Conservation (phyloP, 2,888 invertebrate species). For the Eristalis intricaria region DNA sequence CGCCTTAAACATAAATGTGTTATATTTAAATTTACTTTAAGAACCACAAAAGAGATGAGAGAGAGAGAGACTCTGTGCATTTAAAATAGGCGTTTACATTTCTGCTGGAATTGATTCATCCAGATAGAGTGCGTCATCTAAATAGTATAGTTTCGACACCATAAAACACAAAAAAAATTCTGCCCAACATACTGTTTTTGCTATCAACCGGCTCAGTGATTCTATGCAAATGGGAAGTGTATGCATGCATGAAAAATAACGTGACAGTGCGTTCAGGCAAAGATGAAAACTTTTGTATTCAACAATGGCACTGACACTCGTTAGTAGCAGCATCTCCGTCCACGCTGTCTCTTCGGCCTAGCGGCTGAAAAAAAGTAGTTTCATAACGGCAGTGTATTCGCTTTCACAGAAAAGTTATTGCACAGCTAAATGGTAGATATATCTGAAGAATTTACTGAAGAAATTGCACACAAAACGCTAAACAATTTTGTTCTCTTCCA, state of each 20-base stretch:
- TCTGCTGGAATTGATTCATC: too few species aligned
- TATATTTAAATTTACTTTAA: too few species aligned
- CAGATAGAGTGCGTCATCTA: too few species aligned
- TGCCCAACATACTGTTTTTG: not conserved
- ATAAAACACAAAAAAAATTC: too few species aligned
- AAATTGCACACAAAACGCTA: conserved; percentile 14
- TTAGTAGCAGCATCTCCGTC: not conserved
- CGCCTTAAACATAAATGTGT: too few species aligned
- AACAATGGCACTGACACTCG: not conserved
- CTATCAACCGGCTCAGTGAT: not conserved
- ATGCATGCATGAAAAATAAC: not conserved
- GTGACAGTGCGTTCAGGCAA: not conserved
- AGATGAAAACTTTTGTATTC: not conserved
- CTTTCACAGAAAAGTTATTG: not conserved
- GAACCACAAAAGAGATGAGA: too few species aligned
- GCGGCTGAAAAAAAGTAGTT: not conserved
- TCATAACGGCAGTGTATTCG: not conserved
- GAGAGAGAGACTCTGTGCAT: too few species aligned
- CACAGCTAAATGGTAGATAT: not conserved
- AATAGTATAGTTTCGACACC: too few species aligned
- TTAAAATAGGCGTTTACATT: too few species aligned
- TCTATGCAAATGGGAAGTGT: not conserved
- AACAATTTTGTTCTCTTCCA: not conserved
- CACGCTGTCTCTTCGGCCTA: not conserved
- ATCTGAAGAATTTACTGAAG: conserved; percentile 14